Conservation (phyloP, 1,140 invertebrate genomes). For the Rhagoletis zephyria region DNA sequence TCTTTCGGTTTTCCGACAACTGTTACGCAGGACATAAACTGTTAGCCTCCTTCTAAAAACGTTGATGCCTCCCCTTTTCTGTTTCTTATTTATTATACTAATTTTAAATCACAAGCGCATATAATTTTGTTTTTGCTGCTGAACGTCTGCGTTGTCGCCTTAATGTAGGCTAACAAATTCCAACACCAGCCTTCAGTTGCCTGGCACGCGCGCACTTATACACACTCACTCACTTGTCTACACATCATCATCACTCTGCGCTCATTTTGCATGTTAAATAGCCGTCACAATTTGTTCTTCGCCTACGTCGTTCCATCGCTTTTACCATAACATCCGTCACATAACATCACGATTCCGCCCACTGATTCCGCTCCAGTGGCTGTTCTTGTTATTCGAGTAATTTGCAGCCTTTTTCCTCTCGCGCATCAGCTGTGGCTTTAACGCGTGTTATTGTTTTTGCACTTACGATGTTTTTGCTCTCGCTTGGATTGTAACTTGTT, state of each 20-base stretch:
- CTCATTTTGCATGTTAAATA: conserved; percentile 41
- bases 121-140: neutral
- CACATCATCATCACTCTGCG: neutral
- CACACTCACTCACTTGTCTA: neutral
- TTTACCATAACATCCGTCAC: conserved; percentile 4
- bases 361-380: conserved; percentile 6
- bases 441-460: too few relatives aligned
- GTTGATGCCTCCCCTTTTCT: neutral
- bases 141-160: neutral
- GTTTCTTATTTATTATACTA: conserved; percentile 23
- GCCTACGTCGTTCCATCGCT: neutral
- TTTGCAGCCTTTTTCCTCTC: neutral
- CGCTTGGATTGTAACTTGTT: neutral
- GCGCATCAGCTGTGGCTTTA: too few relatives aligned
- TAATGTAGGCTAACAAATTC: conserved; percentile 40
- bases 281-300: conserved; percentile 2
- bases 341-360: conserved; percentile 19
- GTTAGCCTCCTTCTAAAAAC: too few relatives aligned
- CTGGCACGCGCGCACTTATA: neutral
- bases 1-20: too few relatives aligned
- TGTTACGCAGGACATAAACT: too few relatives aligned
- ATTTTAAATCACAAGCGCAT: neutral
- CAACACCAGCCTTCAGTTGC: conserved; percentile 35
- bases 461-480: neutral
- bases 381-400: neutral